Percentiles rank a stretch among this genome's conserved stretches.
Evolutionary conservation across 2,797 vertebrate genomes (phyloP).

Genomic region (Sebastes oblongus): DNA sequence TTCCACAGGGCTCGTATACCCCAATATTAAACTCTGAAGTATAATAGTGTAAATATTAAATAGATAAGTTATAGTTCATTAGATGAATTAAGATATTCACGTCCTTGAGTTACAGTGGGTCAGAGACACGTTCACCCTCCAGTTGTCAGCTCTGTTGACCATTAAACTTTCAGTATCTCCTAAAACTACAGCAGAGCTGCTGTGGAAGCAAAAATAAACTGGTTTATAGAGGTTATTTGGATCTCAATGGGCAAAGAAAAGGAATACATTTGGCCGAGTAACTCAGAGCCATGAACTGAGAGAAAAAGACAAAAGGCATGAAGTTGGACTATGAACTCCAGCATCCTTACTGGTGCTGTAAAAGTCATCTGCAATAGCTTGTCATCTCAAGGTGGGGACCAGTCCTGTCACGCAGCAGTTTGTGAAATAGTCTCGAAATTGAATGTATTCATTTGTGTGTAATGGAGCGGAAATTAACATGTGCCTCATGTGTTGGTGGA

Average conservation of each 20-base stretch:
- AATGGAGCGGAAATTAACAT: too few species aligned
- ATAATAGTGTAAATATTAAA: neutral
- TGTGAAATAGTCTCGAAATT: too few species aligned
- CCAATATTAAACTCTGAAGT: neutral
- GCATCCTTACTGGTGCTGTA: neutral
- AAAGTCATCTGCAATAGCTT: neutral
- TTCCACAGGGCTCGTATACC: neutral
- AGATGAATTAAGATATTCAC: neutral
- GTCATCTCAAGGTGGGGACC: neutral
- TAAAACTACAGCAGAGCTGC: neutral
- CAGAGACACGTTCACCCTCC: neutral
- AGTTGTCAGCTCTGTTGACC: neutral
- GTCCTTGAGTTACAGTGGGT: neutral
- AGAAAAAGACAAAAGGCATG: neutral
- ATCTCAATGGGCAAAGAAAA: neutral
- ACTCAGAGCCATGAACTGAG: neutral
- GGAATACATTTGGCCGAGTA: neutral
- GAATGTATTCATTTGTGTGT: too few species aligned
- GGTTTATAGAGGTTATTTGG: neutral
- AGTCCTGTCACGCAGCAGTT: neutral
- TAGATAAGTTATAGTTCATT: neutral
- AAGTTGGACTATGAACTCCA: neutral
- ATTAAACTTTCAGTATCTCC: neutral
- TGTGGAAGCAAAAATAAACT: neutral
- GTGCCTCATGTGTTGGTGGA: too few species aligned